Conservation (phyloP, 2,888 invertebrate genomes). For the Ganaspis brasiliensis region DNA sequence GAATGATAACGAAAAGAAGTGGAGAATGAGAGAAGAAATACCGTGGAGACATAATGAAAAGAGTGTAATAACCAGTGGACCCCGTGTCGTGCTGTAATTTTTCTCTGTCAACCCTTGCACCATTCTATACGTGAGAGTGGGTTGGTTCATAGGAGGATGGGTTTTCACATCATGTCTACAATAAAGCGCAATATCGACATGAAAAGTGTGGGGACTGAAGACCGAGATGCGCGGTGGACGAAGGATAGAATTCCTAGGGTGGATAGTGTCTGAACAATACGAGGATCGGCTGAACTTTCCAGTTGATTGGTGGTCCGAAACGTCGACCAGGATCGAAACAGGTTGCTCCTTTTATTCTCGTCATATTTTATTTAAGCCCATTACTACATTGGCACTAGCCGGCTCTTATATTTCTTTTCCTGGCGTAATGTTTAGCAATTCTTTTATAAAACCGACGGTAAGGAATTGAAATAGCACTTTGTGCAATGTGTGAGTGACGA, state of each 20-base stretch:
- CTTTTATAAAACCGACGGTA: no score
- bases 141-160: slow-evolving; percentile 33
- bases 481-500: no score
- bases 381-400: background rate
- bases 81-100: slow-evolving; percentile 55
- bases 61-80: slow-evolving; percentile 61
- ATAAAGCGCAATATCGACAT: slow-evolving; percentile 61
- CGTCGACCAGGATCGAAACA: slow-evolving; percentile 3
- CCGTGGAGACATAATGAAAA: slow-evolving; percentile 52
- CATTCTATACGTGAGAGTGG: slow-evolving; percentile 21
- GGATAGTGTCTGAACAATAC: slow-evolving; percentile 29
- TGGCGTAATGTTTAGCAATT: no score
- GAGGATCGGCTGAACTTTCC: slow-evolving; percentile 4
- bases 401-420: no score
- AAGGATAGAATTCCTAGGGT: slow-evolving; percentile 1
- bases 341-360: slow-evolving; percentile 17
- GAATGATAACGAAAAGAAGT: slow-evolving; percentile 20
- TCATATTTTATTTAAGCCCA: slow-evolving; percentile 1
- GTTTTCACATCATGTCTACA: slow-evolving; percentile 52
- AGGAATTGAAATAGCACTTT: no score
- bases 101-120: slow-evolving; percentile 58
- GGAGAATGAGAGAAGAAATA: slow-evolving; percentile 37
- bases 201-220: slow-evolving; percentile 35
- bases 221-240: slow-evolving; percentile 14
- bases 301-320: slow-evolving; percentile 33